Conservation (phyloP, 2,797 vertebrate species). For the Gambusia yucatana region DNA sequence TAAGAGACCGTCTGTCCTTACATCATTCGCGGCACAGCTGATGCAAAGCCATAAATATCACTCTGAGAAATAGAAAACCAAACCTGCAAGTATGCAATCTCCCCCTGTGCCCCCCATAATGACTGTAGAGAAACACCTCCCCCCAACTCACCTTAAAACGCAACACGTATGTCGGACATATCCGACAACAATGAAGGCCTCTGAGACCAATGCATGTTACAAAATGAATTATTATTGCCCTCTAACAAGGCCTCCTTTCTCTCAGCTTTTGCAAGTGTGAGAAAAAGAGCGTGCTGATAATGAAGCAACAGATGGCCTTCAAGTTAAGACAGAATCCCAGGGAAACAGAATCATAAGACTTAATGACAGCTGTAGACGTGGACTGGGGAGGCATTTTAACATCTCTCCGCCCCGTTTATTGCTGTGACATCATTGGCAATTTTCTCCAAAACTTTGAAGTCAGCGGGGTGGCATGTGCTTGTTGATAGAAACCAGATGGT, state of each 20-base stretch:
- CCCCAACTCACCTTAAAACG: constrained; percentile 65
- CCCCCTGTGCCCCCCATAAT: constrained; percentile 12
- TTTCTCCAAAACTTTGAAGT: constrained; percentile 68
- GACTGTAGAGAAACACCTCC: constrained; percentile 58
- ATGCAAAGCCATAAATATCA: constrained; percentile 83
- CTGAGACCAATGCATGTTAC: constrained; percentile 44
- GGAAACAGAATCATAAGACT: constrained; percentile 26
- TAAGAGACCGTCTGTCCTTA: constrained; percentile 72
- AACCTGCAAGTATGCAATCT: constrained; percentile 65
- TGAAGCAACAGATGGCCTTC: constrained; percentile 59
- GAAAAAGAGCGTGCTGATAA: constrained; percentile 4
- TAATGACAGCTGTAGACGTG: constrained; percentile 59
- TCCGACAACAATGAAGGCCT: constrained; percentile 42
- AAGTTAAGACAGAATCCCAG: constrained; percentile 32
- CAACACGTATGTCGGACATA: constrained; percentile 46
- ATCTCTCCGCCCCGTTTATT: constrained; percentile 52
- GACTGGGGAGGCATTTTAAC: constrained; percentile 26
- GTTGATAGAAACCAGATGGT: constrained; percentile 73
- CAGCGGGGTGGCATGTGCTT: constrained; percentile 57
- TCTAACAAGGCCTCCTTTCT: constrained; percentile 45
- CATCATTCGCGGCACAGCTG: constrained; percentile 77
- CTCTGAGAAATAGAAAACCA: constrained; percentile 76
- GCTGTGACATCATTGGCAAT: constrained; percentile 71
- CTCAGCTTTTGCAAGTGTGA: constrained; percentile 4
- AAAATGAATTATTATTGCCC: constrained; percentile 64